Evolutionary conservation across 30 jellyfish, hydroid and myxozoan species (phyloP), one percentile per base, ranked within the genome.

Genomic region (Cassiopea xamachana): DNA sequence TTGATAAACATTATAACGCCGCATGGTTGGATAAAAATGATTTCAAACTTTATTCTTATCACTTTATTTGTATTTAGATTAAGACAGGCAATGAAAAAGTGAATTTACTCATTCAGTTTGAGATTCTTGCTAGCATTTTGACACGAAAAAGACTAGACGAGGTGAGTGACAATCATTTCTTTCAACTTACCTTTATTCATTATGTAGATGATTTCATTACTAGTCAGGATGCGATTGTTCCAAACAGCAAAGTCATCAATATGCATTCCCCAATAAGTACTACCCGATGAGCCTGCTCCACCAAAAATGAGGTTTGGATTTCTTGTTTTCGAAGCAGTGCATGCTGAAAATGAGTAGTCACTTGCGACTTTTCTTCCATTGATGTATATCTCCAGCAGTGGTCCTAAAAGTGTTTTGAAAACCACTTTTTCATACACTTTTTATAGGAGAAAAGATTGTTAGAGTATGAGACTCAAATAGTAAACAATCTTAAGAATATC

Each of bases 171-270:
- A 6, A 55, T 55, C 64, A 55, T 55, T 10, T 3, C 64, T 55
- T 55, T 3, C 12, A 55, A 55, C 64, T 3, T 55, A 64, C 74
- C 74, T 64, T 64, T 64, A 14, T 64, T 64, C 27, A 64, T 78
- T 1, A 78, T 27, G 75, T 78, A 58, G 49, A 49, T 13, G 50
- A 78, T 60, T 49, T 78, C 87, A 47, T 48, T 75, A 5, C 47
- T 10, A 1, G 75, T 78, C 75, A 78, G 55, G 17, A 9, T 12
- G 15, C 50, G 73, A 27, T 78, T 15, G 13, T 83, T 45, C 83
- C 82, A 83, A 47, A 60, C 13, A 3, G 91, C 83, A 83, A 78
- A 78, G 46, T 78, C 87, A 60, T 78, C 87, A 48, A 78, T 78
- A 78, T 78, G 87, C 75, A 78, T 78, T 18, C 50, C 55, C 87